Percentiles rank a stretch among this genome's conserved stretches.
phyloP scores from a whole-genome alignment of 2,888 invertebrate genomes.

The Drosophila melanocephala region DNA sequence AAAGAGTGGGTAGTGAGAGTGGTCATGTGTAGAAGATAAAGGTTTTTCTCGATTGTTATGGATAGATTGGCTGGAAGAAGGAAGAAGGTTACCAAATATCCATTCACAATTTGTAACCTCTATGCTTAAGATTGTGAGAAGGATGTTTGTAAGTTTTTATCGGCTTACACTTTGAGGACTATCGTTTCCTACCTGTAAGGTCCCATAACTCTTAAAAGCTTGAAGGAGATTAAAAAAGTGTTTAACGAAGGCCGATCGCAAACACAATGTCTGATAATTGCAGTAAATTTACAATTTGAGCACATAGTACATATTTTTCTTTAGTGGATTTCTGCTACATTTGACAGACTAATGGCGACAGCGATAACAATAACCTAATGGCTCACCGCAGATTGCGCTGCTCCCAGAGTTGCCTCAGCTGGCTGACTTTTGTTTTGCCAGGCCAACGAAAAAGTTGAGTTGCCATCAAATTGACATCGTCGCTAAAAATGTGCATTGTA shows the following conservation, averaged over 20 bases:
- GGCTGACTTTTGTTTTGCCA: constrained; percentile 18
- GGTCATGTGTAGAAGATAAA: not conserved
- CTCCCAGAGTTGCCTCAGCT: not conserved
- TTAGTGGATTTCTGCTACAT: constrained; percentile 11
- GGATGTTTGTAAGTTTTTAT: not conserved
- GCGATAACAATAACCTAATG: constrained; percentile 20
- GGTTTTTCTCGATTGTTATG: not conserved
- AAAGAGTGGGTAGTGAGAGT: too few relatives aligned
- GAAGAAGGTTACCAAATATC: not conserved
- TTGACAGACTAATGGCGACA: constrained; percentile 36
- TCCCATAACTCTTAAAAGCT: too few relatives aligned
- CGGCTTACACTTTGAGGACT: not conserved
- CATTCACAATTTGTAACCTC: not conserved
- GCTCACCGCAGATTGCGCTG: not conserved
- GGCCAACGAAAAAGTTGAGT: constrained; percentile 36
- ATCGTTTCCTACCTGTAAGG: not conserved
- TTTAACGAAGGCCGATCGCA: not conserved
- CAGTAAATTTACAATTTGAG: not conserved
- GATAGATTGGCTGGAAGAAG: not conserved
- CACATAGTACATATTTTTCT: not conserved
- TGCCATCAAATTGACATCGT: constrained; percentile 37
- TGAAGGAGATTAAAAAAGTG: not conserved
- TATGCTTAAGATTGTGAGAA: not conserved
- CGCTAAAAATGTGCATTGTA: constrained; percentile 60
- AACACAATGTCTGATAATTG: not conserved